Percentiles rank a stretch among this genome's conserved stretches.
These are phyloP conservation scores for Malurus cyaneus DNA, from an alignment of 2,113 vertebrate species.

Conservation along the genomic window DNA sequence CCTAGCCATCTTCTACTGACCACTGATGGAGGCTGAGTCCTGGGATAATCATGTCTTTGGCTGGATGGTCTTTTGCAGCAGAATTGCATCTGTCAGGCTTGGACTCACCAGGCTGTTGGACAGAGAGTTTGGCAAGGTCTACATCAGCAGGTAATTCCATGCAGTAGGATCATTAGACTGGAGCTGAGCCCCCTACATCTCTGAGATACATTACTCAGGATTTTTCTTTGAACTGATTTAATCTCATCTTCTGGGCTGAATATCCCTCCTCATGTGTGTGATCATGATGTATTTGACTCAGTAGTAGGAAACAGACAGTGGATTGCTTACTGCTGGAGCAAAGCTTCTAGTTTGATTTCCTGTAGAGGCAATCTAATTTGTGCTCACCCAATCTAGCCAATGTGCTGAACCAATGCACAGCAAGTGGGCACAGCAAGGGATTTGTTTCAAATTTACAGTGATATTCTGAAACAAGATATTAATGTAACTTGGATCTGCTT, in stretches of 20 bases:
- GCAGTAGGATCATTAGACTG: not conserved
- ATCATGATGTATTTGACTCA: not conserved
- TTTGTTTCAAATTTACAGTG: not conserved
- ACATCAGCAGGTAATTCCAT: not conserved
- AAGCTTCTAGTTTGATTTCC: not conserved
- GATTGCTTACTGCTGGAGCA: not conserved
- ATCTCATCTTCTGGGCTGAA: not conserved
- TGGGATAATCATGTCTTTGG: not conserved
- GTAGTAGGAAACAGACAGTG: not conserved
- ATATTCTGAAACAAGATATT: not conserved
- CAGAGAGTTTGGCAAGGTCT: not conserved
- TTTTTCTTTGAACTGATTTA: not conserved
- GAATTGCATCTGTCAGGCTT: not conserved
- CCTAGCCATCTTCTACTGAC: not conserved
- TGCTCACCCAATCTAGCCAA: not conserved
- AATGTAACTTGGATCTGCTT: not conserved
- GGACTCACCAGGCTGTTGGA: rapidly evolving
- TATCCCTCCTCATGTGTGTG: rapidly evolving
- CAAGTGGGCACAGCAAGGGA: not conserved
- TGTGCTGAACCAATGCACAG: not conserved
- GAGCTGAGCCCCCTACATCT: not conserved
- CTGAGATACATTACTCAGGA: not conserved
- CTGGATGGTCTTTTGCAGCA: not conserved
- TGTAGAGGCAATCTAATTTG: not conserved
- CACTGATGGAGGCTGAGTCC: not conserved